Evolutionary conservation across 92 coral and sea anemone genomes (phyloP).

Genomic region (Isaurus tuberculatus): DNA sequence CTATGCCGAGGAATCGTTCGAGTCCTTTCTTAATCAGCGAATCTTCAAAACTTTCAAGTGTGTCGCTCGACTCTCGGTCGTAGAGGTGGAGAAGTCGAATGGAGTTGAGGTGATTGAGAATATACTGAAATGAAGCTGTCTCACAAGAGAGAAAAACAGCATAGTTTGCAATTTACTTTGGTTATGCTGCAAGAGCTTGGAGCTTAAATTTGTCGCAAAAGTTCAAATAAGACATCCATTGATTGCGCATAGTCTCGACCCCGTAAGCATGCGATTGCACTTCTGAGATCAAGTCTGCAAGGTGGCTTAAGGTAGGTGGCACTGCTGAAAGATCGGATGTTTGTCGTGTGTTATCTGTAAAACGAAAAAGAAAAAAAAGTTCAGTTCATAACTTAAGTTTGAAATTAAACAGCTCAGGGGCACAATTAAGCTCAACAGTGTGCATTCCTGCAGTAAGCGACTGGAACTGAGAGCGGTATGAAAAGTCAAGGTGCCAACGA

Average conservation of each 20-base stretch:
- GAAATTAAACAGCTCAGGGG: background rate
- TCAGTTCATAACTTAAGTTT: background rate
- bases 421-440: background rate
- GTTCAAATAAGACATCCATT: conserved; percentile 34
- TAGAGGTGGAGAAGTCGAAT: conserved; percentile 45
- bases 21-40: conserved; percentile 50
- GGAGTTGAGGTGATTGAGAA: conserved; percentile 41
- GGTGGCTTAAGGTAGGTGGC: background rate
- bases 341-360: no score
- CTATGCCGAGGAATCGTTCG: conserved; percentile 35
- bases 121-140: conserved; percentile 37
- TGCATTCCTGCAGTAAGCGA: background rate
- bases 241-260: conserved; percentile 42
- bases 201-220: background rate
- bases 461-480: background rate
- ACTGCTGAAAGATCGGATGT: conserved; percentile 5
- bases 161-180: conserved; percentile 17
- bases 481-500: conserved; percentile 28
- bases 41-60: conserved; percentile 17
- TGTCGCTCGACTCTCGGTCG: background rate
- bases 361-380: background rate
- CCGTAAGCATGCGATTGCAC: conserved; percentile 47
- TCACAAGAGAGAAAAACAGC: conserved; percentile 17
- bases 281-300: conserved; percentile 5
- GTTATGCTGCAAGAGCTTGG: conserved; percentile 37